Base-by-base conservation (phyloP, 2,113 vertebrate genomes). In the Carollia perspicillata region DNA sequence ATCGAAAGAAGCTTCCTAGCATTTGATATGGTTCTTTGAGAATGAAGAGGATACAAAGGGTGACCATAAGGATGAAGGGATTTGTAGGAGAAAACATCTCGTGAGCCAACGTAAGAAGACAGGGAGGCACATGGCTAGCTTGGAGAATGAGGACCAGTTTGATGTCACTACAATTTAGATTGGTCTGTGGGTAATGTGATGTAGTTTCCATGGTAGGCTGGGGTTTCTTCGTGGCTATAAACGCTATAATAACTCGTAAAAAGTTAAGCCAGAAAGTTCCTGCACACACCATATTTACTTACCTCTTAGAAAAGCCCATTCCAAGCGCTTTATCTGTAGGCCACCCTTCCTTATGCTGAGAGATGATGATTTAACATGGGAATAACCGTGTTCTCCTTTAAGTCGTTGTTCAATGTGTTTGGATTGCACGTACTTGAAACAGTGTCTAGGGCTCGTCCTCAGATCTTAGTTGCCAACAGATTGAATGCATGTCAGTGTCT, bases 91-190 rank as follows among this genome's bases (percentile, higher is more conserved):
- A 26, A 65, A 63, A 20, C 2, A 10, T 10, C 44, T 33, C 18
- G 1, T 18, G 30, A 37, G 44, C 26, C 44, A 87, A 23, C 3
- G 1, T 26, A 18, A 22, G 49, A 65, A 77, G 7, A 18, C 6
- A 23, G 6, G 2, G 75, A 84, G 44, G 11, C 8, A 13, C 6
- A 0, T 6, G 13, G 42, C 18, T 16, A 4, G 1, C 37, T 80
- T 60, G 18, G 40, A 55, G 49, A 72, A 28, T 6, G 51, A 10
- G 30, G 13, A 30, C 13, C 28, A 47, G 40, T 74, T 81, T 51
- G 53, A 44, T 0, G 1, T 30, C 8, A 63, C 7, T 13, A 35
- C 90, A 79, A 84, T 65, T 75, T 60, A 44, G 17, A 8, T 77
- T 77, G 33, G 22, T 69, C 37, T 77, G 0, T 68, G 26, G 47